Evolutionary conservation across 2,888 invertebrate genomes (phyloP).

Genomic region (Orchesella flavescens): DNA sequence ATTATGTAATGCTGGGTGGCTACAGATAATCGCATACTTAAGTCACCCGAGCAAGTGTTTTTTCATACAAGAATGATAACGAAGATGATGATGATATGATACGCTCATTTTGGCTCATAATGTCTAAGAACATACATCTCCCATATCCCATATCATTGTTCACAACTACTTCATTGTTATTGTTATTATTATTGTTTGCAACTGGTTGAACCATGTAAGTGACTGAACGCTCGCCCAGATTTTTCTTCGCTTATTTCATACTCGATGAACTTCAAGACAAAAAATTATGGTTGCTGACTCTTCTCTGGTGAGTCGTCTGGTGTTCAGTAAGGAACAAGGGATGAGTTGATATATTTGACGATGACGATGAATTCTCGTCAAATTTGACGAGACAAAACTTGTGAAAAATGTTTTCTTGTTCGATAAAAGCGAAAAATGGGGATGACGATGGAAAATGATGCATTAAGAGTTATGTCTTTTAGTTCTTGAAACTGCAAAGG

Average conservation of each 20-base stretch:
- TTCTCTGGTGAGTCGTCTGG: too few relatives aligned
- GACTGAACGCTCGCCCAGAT: constrained; percentile 14
- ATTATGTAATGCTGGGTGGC: constrained; percentile 53
- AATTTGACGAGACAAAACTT: too few relatives aligned
- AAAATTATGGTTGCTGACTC: not conserved
- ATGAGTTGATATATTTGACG: constrained; percentile 50
- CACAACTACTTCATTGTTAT: not conserved
- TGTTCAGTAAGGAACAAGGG: constrained; percentile 31
- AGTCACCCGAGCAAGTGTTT: constrained; percentile 25
- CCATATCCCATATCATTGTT: too few relatives aligned
- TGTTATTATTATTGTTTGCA: not conserved
- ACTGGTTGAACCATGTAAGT: not conserved
- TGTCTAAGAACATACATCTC: too few relatives aligned
- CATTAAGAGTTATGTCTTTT: constrained; percentile 2
- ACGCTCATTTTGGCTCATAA: not conserved
- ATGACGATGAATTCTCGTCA: constrained; percentile 20
- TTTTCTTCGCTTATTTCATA: constrained; percentile 35
- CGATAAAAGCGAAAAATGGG: constrained; percentile 17
- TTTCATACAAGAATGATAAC: constrained; percentile 42
- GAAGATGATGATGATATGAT: constrained; percentile 21
- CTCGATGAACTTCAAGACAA: constrained; percentile 3
- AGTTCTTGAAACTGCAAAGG: not conserved
- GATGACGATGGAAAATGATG: constrained; percentile 39
- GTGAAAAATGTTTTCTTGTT: not conserved
- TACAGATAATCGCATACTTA: constrained; percentile 28